phyloP scores from a whole-genome alignment of 2,797 vertebrate genomes.

The Melanotaenia pygmaea region DNA sequence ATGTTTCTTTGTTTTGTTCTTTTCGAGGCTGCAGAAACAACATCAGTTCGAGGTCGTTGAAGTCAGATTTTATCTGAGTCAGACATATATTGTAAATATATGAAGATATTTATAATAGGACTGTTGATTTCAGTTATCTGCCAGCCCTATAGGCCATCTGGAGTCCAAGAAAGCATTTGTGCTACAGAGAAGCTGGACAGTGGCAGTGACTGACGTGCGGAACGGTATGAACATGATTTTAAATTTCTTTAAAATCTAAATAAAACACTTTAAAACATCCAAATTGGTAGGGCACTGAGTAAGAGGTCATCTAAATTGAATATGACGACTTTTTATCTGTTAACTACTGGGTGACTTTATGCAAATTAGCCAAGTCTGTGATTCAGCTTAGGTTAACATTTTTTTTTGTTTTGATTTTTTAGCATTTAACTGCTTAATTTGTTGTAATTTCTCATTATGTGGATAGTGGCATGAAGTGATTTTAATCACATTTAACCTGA shows the following conservation, averaged over 20 bases:
- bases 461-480: background rate
- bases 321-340: background rate
- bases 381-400: background rate
- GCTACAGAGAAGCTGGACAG: background rate
- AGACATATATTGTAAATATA: background rate
- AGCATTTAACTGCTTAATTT: background rate
- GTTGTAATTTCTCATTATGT: background rate
- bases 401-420: background rate
- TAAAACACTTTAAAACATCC: background rate
- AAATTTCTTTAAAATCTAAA: background rate
- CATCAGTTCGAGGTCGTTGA: background rate
- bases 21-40: background rate
- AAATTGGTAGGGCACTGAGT: background rate
- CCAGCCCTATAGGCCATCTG: background rate
- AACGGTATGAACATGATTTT: background rate
- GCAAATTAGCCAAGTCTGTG: constrained; percentile 1
- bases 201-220: background rate
- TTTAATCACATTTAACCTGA: background rate
- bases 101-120: background rate
- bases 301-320: background rate
- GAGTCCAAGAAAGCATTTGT: constrained; percentile 1
- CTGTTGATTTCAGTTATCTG: background rate
- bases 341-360: background rate
- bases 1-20: background rate
- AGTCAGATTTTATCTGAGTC: background rate